These are phyloP conservation scores for Acrossocheilus wenchowensis DNA, from an alignment of 2,797 vertebrate genomes.

Conservation along the genomic window DNA sequence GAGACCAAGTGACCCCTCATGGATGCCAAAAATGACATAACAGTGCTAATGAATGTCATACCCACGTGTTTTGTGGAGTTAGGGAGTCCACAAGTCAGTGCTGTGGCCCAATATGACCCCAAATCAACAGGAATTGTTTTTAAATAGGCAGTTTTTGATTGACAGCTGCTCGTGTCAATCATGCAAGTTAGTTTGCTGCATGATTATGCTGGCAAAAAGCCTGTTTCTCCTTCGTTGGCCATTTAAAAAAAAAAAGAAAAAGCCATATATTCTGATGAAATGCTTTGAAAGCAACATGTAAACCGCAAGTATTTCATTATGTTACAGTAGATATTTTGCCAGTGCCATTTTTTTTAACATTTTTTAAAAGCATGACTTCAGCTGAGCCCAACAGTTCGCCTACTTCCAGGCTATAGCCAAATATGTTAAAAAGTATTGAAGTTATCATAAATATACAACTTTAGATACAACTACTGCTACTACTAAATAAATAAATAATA, in stretches of 20 bases:
- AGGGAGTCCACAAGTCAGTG: neutral
- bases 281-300: neutral
- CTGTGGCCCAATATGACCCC: constrained; percentile 8
- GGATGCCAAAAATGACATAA: constrained; percentile 10
- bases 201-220: neutral
- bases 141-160: neutral
- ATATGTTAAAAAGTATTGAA: neutral
- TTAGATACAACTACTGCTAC: too few species aligned
- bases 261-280: neutral
- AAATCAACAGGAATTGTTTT: neutral
- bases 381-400: neutral
- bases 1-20: constrained; percentile 18
- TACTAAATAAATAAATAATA: too few species aligned
- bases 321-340: neutral
- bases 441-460: neutral
- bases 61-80: neutral
- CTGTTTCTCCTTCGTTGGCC: neutral
- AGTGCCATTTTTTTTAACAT: neutral
- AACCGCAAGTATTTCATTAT: neutral
- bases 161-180: neutral
- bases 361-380: neutral
- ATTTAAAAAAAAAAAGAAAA: too few species aligned
- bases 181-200: neutral
- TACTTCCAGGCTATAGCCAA: neutral
- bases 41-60: constrained; percentile 24